Percentiles rank a stretch among this genome's conserved stretches.
phyloP scores from a whole-genome alignment of 2,888 invertebrate genomes.

The Cataglyphis rosenhaueri region DNA sequence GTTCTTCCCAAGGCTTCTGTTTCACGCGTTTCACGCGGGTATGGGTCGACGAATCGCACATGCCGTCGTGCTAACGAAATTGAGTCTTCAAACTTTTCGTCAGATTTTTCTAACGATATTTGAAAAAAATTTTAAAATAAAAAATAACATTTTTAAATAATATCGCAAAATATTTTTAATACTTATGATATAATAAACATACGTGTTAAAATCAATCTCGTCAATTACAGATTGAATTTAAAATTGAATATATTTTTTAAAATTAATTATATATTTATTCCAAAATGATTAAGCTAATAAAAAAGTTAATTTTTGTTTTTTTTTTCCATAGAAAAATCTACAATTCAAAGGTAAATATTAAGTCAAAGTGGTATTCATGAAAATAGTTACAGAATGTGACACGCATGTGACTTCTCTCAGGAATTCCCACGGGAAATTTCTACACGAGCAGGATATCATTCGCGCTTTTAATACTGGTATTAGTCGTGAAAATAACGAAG shows the following conservation, averaged over 20 bases:
- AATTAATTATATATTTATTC: background rate
- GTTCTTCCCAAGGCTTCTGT: slow-evolving; percentile 57
- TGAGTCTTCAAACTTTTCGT: slow-evolving; percentile 9
- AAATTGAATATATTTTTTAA: background rate
- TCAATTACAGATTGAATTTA: background rate
- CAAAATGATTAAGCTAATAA: background rate
- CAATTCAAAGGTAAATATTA: background rate
- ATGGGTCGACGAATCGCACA: slow-evolving; percentile 19
- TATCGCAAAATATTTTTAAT: background rate
- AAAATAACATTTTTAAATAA: slow-evolving; percentile 5
- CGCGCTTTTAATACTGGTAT: background rate
- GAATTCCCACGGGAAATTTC: slow-evolving; percentile 3
- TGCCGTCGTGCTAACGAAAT: slow-evolving; percentile 6
- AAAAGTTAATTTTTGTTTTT: background rate
- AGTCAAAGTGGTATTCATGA: background rate
- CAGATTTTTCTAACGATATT: no score
- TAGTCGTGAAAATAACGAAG: slow-evolving; percentile 11
- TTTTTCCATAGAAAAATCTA: background rate
- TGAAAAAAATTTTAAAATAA: background rate
- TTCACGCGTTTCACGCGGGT: slow-evolving; percentile 56
- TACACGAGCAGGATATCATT: background rate
- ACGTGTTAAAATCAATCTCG: background rate
- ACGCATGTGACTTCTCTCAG: background rate
- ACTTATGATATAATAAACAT: background rate
- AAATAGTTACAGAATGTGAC: background rate